Conservation (phyloP, 2,797 vertebrate species). For the Arctocebus calabarensis region DNA sequence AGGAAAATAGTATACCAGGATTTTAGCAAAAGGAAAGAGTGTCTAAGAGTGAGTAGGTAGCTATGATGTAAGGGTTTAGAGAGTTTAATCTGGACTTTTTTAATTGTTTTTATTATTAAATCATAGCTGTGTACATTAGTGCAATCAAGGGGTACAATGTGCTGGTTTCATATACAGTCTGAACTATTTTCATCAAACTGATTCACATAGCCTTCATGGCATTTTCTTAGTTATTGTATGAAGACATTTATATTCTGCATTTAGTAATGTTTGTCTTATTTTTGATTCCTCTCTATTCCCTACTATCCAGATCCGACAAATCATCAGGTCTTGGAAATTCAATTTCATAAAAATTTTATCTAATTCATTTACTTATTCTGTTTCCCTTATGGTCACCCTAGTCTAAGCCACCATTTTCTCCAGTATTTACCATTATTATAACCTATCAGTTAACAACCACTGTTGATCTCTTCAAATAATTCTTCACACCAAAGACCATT, state of each 20-base stretch:
- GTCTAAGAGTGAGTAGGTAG: background rate
- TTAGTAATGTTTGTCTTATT: no score
- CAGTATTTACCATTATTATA: background rate
- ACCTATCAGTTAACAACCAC: background rate
- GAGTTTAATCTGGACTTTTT: background rate
- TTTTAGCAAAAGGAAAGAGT: background rate
- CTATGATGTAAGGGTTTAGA: background rate
- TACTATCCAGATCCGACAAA: background rate
- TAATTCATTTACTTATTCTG: background rate
- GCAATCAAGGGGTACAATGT: no score
- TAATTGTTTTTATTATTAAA: no score
- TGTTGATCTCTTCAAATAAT: background rate
- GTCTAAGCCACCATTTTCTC: background rate
- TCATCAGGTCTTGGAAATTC: background rate
- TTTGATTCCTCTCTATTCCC: background rate
- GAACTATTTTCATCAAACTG: no score
- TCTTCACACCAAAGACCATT: background rate
- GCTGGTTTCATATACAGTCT: no score
- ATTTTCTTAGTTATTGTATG: no score
- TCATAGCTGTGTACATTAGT: no score
- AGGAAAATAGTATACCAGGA: background rate
- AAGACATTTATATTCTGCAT: no score
- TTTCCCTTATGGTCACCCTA: background rate
- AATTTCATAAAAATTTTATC: background rate
- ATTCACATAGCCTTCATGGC: no score